Base-by-base conservation (phyloP, 2,888 invertebrate species). In the Empis stercorea region DNA sequence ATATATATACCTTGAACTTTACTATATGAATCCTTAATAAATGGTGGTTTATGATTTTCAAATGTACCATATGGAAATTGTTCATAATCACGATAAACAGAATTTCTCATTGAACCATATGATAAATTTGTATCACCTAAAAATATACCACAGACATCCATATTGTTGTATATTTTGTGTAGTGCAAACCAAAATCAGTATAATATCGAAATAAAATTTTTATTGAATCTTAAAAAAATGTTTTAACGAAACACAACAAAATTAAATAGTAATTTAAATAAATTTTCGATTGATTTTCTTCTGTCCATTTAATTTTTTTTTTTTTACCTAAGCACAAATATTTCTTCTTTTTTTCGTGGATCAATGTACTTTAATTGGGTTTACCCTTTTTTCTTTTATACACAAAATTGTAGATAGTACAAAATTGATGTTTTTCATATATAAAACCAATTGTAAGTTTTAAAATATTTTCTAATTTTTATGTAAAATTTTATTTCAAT, bases 121-220 rank as follows among this genome's bases (percentile, higher is more conserved):
- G 73, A 65, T 56, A 76, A 53, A 38, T 60, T 61, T 36, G 73
- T 68, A 56, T 76, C 76, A 38, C 76, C 74, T 56, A 74, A 66
- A 61, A 74, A 76, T 51, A 74, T 65, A 38, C 65, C 65, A 56
- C 65, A 68, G 46, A 76, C 70, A 65, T 76, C 76, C 76, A 76
- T 76, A 38, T 30, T 46, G 10, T n/a, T 46, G 32, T 36, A 42
- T 43, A 23, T 48, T 43, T 37, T 20, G 5, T 20, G 20, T 43
- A n/a, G 17, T 34, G 38, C 23, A 16, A 23, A 14, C 34, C n/a
- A n/a, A n/a, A n/a, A n/a, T n/a, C n/a, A n/a, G n/a, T n/a, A n/a
- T n/a, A n/a, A n/a, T n/a, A n/a, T n/a, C n/a, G n/a, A n/a, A n/a
- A n/a, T n/a, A n/a, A n/a, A n/a, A n/a, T n/a, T n/a, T n/a, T n/a